These are phyloP conservation scores for Bibio marci DNA, from an alignment of 2,888 invertebrate species.

Conservation along the genomic window DNA sequence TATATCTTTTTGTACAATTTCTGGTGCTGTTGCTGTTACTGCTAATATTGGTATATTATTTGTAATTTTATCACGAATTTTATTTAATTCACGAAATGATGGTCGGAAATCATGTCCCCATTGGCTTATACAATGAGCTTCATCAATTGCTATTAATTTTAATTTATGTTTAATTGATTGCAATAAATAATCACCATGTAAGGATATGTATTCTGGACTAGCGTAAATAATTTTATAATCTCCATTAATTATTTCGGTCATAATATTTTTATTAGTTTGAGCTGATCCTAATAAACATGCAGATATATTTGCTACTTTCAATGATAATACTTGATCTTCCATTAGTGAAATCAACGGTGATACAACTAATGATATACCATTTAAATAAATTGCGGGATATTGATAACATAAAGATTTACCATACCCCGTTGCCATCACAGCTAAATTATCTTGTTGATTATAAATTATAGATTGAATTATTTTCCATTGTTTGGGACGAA, in stretches of 20 bases:
- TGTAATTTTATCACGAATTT: slow-evolving; percentile 18
- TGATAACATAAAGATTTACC: slow-evolving; percentile 48
- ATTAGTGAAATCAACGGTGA: slow-evolving; percentile 54
- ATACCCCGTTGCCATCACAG: slow-evolving; percentile 53
- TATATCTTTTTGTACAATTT: too few species aligned
- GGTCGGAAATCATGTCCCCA: slow-evolving; percentile 59
- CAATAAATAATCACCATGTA: slow-evolving; percentile 22
- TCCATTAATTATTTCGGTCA: slow-evolving; percentile 14
- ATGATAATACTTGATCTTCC: slow-evolving; percentile 49
- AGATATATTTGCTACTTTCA: slow-evolving; percentile 34
- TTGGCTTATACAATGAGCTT: slow-evolving; percentile 57
- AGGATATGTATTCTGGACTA: slow-evolving; percentile 33
- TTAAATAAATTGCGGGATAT: slow-evolving; percentile 40
- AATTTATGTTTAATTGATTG: slow-evolving; percentile 21
- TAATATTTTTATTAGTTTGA: slow-evolving; percentile 26
- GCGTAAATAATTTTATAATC: slow-evolving; percentile 21
- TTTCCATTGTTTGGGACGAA: slow-evolving; percentile 40
- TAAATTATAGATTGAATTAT: slow-evolving; percentile 34
- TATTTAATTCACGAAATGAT: slow-evolving; percentile 34
- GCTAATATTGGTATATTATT: slow-evolving; percentile 47
- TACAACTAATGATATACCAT: slow-evolving; percentile 39
- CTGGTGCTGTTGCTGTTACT: slow-evolving; percentile 46
- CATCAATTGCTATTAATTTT: slow-evolving; percentile 49
- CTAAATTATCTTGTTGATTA: slow-evolving; percentile 40
- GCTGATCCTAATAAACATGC: slow-evolving; percentile 41